Percentiles rank a stretch among this genome's conserved stretches.
phyloP scores from a whole-genome alignment of 2,888 invertebrate species.

The Apoda limacodes region DNA sequence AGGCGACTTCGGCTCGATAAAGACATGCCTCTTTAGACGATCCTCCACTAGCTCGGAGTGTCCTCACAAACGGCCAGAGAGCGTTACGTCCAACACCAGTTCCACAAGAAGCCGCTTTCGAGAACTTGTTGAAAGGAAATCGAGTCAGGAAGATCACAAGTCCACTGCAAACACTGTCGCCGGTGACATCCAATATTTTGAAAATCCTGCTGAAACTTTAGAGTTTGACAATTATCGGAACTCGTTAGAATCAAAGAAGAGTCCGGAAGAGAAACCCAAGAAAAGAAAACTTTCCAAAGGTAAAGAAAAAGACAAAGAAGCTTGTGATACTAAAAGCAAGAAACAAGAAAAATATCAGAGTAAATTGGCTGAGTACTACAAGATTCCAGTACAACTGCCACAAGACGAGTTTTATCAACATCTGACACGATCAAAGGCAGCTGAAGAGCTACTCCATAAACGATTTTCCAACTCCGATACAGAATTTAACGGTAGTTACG shows the following conservation, averaged over 20 bases:
- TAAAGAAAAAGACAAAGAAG: slow-evolving; percentile 42
- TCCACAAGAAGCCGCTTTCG: slow-evolving; percentile 67
- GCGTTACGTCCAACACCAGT: slow-evolving; percentile 60
- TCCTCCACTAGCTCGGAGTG: slow-evolving; percentile 60
- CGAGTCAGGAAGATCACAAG: slow-evolving; percentile 63
- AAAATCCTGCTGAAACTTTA: slow-evolving; percentile 61
- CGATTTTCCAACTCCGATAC: slow-evolving; percentile 58
- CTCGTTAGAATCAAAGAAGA: slow-evolving; percentile 52
- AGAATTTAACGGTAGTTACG: slow-evolving; percentile 61
- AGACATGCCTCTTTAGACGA: slow-evolving; percentile 62
- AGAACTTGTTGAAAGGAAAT: slow-evolving; percentile 66
- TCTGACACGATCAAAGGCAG: slow-evolving; percentile 55
- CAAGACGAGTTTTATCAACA: slow-evolving; percentile 66
- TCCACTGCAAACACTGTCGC: slow-evolving; percentile 55
- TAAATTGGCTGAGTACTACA: slow-evolving; percentile 61
- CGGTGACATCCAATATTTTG: slow-evolving; percentile 63
- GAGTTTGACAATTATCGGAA: slow-evolving; percentile 57
- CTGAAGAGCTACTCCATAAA: slow-evolving; percentile 55
- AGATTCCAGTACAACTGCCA: slow-evolving; percentile 54
- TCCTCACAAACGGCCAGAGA: slow-evolving; percentile 54
- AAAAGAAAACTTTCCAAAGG: slow-evolving; percentile 52
- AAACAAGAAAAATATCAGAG: slow-evolving; percentile 63
- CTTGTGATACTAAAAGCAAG: slow-evolving; percentile 45
- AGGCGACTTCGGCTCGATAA: slow-evolving; percentile 61
- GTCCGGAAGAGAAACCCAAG: slow-evolving; percentile 55